These are phyloP conservation scores for Bagarius yarrelli DNA, from an alignment of 2,113 vertebrate species.

Conservation along the genomic window DNA sequence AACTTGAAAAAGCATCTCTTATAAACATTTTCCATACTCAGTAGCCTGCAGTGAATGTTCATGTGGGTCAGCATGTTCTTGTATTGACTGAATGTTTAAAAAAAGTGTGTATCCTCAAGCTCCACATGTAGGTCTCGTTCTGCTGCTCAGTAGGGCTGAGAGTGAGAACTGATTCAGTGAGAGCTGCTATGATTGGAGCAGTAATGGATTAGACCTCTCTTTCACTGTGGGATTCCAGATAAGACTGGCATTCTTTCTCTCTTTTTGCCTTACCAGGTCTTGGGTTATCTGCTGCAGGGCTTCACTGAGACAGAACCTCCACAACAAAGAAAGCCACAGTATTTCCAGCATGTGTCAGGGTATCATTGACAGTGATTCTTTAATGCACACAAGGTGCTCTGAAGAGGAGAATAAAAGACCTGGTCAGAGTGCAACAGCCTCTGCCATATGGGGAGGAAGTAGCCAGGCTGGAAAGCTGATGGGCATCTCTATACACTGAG, in stretches of 20 bases:
- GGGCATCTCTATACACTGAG: conserved; percentile 27
- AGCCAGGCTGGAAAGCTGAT: conserved; percentile 2
- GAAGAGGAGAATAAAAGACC: conserved; percentile 39
- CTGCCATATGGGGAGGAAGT: conserved; percentile 8
- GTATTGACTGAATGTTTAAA: conserved; percentile 9
- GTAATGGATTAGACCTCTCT: conserved; percentile 51
- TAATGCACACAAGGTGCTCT: conserved; percentile 55
- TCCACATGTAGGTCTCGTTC: conserved; percentile 5
- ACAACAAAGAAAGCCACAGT: conserved; percentile 34
- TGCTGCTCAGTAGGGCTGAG: conserved; percentile 34
- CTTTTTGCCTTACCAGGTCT: conserved; percentile 34
- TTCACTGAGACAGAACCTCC: conserved; percentile 47
- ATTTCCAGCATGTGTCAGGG: conserved; percentile 45
- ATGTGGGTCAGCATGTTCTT: background rate
- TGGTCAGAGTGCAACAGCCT: conserved; percentile 31
- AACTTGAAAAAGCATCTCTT: background rate
- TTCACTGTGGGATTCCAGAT: conserved; percentile 46
- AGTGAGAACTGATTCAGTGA: conserved; percentile 23
- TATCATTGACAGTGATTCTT: conserved; percentile 51
- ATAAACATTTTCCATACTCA: background rate
- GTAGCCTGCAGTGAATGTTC: background rate
- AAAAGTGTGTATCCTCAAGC: background rate
- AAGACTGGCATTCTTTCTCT: conserved; percentile 43
- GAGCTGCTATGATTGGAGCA: conserved; percentile 37
- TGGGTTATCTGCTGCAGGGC: conserved; percentile 48